These are phyloP conservation scores for Poecilia latipinna DNA, from an alignment of 2,113 vertebrate genomes.

Conservation along the genomic window DNA sequence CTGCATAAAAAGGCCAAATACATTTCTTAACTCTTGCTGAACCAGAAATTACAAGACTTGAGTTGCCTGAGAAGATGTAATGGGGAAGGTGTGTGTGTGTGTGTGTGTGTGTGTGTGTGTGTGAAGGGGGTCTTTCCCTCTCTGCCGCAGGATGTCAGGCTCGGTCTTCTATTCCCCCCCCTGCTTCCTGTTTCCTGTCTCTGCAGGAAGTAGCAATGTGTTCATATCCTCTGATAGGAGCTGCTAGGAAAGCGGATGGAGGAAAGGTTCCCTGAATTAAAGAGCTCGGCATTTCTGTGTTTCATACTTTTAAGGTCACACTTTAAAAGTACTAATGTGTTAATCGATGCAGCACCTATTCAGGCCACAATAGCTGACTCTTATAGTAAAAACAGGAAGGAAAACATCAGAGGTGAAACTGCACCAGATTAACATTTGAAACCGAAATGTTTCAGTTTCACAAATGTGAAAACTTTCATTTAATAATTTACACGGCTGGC, in stretches of 20 bases:
- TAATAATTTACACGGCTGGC: too few species aligned
- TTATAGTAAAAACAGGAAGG: neutral
- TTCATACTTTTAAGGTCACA: neutral
- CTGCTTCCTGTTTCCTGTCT: conserved; percentile 79
- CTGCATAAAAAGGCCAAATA: neutral
- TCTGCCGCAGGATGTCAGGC: conserved; percentile 52
- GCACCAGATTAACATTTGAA: neutral
- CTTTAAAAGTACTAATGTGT: neutral
- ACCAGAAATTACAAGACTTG: neutral
- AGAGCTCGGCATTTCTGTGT: neutral
- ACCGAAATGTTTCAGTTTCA: neutral
- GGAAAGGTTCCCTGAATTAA: neutral
- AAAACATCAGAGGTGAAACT: neutral
- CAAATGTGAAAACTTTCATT: too few species aligned
- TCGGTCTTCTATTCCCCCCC: conserved; percentile 58
- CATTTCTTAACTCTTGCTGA: conserved; percentile 10
- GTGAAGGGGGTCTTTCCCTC: neutral
- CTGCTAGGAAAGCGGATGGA: conserved; percentile 24
- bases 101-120: neutral
- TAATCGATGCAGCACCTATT: too few species aligned
- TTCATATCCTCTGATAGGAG: conserved; percentile 71
- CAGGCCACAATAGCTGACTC: neutral
- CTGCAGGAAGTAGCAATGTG: conserved; percentile 72
- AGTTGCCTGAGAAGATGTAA: conserved; percentile 38
- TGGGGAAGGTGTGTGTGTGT: neutral